Conservation (phyloP, 2,113 vertebrate species). For the Garra rufa region DNA sequence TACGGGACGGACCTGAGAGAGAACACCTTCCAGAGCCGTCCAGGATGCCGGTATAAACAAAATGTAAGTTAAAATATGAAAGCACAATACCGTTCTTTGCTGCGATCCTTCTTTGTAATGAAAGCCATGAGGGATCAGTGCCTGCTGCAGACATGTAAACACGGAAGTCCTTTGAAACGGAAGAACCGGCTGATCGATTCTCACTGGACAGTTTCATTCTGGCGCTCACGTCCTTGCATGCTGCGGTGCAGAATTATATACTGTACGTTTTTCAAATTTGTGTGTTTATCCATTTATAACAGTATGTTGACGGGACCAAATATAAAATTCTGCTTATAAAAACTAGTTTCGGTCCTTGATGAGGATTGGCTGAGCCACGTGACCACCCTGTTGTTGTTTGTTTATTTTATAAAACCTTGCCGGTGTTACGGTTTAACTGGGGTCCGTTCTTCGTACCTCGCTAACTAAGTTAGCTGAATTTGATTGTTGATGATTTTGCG, state of each 20-base stretch:
- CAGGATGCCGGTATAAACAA: neutral
- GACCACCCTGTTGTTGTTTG: too few relatives aligned
- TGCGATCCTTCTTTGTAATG: slow-evolving; percentile 50
- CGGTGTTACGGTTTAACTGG: too few relatives aligned
- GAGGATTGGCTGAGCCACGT: neutral
- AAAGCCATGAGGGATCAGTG: slow-evolving; percentile 52
- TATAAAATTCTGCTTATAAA: neutral
- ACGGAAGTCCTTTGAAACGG: slow-evolving; percentile 27
- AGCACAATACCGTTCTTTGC: slow-evolving; percentile 54
- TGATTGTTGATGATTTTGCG: too few relatives aligned
- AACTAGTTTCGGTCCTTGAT: neutral
- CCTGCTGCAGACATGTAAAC: neutral
- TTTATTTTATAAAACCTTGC: neutral
- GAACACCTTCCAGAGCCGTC: neutral
- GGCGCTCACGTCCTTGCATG: neutral
- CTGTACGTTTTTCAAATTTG: neutral
- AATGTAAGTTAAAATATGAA: neutral
- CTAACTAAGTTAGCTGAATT: too few relatives aligned
- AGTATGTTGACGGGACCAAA: neutral
- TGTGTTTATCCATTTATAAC: neutral
- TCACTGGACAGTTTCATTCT: neutral
- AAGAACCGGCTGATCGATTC: neutral
- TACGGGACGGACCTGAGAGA: neutral
- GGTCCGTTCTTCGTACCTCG: too few relatives aligned
- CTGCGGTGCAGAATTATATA: neutral